Base-by-base conservation (phyloP, 2,113 vertebrate species). In the Cottus gobio region DNA sequence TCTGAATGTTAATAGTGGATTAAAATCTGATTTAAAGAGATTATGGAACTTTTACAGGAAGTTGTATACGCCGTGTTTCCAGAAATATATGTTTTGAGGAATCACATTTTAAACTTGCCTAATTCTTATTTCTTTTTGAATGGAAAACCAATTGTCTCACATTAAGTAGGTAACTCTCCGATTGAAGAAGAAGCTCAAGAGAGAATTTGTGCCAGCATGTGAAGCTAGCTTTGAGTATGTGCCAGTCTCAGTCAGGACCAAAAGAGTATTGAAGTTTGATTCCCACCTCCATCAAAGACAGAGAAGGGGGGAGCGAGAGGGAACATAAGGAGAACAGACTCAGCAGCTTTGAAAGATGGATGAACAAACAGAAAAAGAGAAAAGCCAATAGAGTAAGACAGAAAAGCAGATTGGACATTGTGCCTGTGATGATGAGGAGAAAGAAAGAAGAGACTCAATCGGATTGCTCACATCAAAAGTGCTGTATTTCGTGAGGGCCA, bases 401-500 rank as follows among this genome's bases (percentile, higher is more conserved):
- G 37, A 56, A 67, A 70, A 75, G 62, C 77, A 56, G 72, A 62
- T 24, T 77, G 77, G 77, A 78, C 46, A 67, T 54, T 73, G 34
- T 56, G 64, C 85, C 67, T 68, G 76, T 80, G 73, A 82, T 42
- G 83, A 86, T 67, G 64, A 64, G 69, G 44, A 42, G 39, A 39
- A 39, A 83, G 68, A 75, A 81, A 72, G 62, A 78, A 57, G 57
- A 79, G 62, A 69, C 68, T 57, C 58, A 65, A 79, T 83, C 37
- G 46, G 48, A 73, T 67, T 75, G 83, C 54, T 80, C 31, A 7
- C 57, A 72, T 85, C 72, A 63, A 71, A 63, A 86, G 72, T 57
- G 39, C 57, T 79, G 85, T 82, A 87, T 86, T 90, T 88, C 87
- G 76, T 4, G 16, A 87, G 76, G 90, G 76, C 79, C 87, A 89